These are phyloP conservation scores for Erynnis tages DNA, from an alignment of 2,888 invertebrate genomes.

Conservation along the genomic window DNA sequence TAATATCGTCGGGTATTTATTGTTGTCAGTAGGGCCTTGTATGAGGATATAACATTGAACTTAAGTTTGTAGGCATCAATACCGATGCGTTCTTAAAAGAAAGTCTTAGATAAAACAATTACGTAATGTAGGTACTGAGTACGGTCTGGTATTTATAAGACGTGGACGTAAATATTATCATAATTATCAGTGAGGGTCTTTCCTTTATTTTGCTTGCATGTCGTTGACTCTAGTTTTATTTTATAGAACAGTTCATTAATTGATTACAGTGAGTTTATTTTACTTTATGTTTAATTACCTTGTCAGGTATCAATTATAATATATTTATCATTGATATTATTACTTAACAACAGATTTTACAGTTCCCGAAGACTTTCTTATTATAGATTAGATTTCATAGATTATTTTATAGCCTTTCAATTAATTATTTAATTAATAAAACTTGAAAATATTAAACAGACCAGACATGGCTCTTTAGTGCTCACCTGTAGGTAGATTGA, in stretches of 20 bases:
- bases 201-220: conserved; percentile 56
- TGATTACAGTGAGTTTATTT: conserved; percentile 27
- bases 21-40: conserved; percentile 29
- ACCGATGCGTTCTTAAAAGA: conserved; percentile 17
- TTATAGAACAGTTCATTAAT: conserved; percentile 57
- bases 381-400: too few species aligned
- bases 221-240: conserved; percentile 67
- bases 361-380: too few species aligned
- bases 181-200: conserved; percentile 47
- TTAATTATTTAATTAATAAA: too few species aligned
- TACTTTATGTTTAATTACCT: too few species aligned
- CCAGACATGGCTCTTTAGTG: too few species aligned
- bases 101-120: conserved; percentile 16
- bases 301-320: too few species aligned
- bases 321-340: too few species aligned
- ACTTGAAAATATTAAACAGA: too few species aligned
- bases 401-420: too few species aligned
- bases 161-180: conserved; percentile 42
- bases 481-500: too few species aligned
- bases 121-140: conserved; percentile 15
- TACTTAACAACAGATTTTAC: too few species aligned
- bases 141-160: conserved; percentile 1
- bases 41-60: conserved; percentile 19
- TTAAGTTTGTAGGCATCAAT: background rate
- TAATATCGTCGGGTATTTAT: conserved; percentile 51